Percentiles rank a stretch among this genome's conserved stretches.
Evolutionary conservation across 2,113 vertebrate species (phyloP).

Genomic region (Martes martes): DNA sequence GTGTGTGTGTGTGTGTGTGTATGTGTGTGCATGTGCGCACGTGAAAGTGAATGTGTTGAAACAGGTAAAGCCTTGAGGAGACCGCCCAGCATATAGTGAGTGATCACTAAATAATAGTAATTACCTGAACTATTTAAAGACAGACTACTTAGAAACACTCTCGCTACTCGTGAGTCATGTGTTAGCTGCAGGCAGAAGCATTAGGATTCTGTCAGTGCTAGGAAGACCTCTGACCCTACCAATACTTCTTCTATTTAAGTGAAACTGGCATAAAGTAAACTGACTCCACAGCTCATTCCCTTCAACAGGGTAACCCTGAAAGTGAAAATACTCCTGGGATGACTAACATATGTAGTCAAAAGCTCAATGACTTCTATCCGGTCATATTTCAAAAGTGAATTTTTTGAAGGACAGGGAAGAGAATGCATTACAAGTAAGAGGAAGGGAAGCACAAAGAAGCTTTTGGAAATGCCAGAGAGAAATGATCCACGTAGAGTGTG

Average conservation of each 20-base stretch:
- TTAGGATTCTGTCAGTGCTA: background rate
- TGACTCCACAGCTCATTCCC: background rate
- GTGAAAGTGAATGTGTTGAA: background rate
- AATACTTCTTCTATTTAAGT: background rate
- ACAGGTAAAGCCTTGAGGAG: background rate
- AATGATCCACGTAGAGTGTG: background rate
- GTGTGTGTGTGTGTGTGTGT: background rate
- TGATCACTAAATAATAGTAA: background rate
- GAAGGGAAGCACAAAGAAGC: background rate
- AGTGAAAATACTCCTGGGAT: background rate
- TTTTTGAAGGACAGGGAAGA: background rate
- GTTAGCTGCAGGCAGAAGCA: background rate
- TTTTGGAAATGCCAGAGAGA: background rate
- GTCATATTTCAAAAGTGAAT: background rate
- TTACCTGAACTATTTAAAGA: background rate
- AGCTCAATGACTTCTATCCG: background rate
- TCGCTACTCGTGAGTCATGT: background rate
- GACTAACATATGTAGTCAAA: background rate
- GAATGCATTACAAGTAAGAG: background rate
- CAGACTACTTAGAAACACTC: background rate
- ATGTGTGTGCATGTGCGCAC: background rate
- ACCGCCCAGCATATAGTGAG: background rate
- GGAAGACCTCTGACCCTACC: background rate
- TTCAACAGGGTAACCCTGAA: background rate
- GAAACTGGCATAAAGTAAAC: background rate